These are phyloP conservation scores for Halcyon leucocephala DNA, from an alignment of 2,797 vertebrate genomes.

Conservation along the genomic window DNA sequence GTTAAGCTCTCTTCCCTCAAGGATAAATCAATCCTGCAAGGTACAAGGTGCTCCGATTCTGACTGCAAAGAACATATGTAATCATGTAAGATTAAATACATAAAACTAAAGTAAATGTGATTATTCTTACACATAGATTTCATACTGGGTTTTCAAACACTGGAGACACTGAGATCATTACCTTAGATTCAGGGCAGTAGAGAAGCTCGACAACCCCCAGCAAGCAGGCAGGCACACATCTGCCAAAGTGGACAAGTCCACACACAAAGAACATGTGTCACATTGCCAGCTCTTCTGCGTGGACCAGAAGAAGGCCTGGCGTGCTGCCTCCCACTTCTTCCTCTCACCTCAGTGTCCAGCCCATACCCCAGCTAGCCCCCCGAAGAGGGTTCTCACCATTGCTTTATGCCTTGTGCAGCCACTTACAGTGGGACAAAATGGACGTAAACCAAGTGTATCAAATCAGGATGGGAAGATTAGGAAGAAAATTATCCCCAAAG, in stretches of 20 bases:
- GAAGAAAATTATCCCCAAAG: not conserved
- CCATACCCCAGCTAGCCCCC: fast-evolving
- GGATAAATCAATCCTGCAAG: not conserved
- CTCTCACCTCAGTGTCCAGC: not conserved
- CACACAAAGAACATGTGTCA: not conserved
- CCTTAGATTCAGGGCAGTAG: not conserved
- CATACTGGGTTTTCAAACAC: not conserved
- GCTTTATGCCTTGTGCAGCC: not conserved
- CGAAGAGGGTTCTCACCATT: not conserved
- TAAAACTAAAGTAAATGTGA: not conserved
- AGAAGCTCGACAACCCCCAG: not conserved
- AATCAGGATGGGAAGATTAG: not conserved
- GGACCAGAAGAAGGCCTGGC: not conserved
- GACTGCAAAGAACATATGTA: not conserved
- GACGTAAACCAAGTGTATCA: fast-evolving
- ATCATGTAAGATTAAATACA: not conserved
- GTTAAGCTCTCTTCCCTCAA: not conserved
- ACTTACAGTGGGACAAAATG: not conserved
- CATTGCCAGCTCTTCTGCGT: not conserved
- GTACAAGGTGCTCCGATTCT: not conserved
- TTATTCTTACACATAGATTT: not conserved
- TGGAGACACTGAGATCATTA: not conserved
- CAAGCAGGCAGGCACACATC: not conserved
- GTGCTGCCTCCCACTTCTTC: not conserved
- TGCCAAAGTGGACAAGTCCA: not conserved